Evolutionary conservation across 2,888 invertebrate genomes (phyloP).

Genomic region (Drosophila parthenogenetica): DNA sequence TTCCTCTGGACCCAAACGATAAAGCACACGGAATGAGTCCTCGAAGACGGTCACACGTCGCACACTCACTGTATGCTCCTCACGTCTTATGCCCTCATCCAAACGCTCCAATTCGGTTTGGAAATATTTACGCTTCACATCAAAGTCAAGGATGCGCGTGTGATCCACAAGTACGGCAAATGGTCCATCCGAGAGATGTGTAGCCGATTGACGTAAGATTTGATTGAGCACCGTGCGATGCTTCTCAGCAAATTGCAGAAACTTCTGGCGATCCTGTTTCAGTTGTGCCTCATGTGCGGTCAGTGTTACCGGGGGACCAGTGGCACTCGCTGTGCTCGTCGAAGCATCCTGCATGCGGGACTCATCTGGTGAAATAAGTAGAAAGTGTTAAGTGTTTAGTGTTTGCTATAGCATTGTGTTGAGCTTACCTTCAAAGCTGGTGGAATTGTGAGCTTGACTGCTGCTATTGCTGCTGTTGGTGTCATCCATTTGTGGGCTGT

Average conservation of each 20-base stretch:
- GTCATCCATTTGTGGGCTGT: conserved; percentile 38
- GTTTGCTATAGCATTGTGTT: not conserved
- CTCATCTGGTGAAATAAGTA: conserved; percentile 39
- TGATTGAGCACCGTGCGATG: conserved; percentile 95
- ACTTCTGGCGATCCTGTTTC: conserved; percentile 87
- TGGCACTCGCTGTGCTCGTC: conserved; percentile 8
- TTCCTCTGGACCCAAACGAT: conserved; percentile 92
- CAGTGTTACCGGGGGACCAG: conserved; percentile 27
- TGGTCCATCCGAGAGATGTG: conserved; percentile 93
- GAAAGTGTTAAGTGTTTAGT: no score
- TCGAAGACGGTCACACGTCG: conserved; percentile 93
- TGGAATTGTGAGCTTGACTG: conserved; percentile 29
- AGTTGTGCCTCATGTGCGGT: conserved; percentile 67
- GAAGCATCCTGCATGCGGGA: conserved; percentile 58
- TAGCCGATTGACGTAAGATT: conserved; percentile 92
- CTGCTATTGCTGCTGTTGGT: conserved; percentile 41
- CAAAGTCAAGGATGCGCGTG: conserved; percentile 94
- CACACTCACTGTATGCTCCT: conserved; percentile 95
- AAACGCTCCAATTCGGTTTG: conserved; percentile 93
- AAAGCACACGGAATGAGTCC: conserved; percentile 94
- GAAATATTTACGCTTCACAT: conserved; percentile 94
- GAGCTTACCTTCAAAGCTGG: conserved; percentile 54
- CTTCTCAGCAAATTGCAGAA: conserved; percentile 92
- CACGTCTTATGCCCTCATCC: conserved; percentile 92
- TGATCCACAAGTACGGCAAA: conserved; percentile 95